Conservation (phyloP, 2,888 invertebrate species). For the Protodeltote pygarga region DNA sequence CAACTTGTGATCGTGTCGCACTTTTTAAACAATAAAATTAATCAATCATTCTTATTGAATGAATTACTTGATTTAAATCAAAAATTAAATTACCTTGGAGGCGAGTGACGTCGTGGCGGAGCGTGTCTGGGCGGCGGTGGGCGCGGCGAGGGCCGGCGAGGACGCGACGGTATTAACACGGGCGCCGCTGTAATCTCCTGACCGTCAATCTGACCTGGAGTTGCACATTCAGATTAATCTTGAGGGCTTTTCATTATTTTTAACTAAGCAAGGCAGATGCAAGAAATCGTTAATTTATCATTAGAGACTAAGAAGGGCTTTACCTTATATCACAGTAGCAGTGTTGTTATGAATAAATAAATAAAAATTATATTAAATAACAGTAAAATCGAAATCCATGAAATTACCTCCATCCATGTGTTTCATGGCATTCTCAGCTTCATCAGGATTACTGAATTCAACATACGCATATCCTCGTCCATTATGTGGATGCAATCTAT, state of each 20-base stretch:
- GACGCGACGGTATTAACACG: slow-evolving; percentile 92
- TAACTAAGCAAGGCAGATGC: too few relatives aligned
- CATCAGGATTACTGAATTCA: slow-evolving; percentile 96
- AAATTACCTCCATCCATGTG: slow-evolving; percentile 99
- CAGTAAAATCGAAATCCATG: too few relatives aligned
- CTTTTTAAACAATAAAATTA: too few relatives aligned
- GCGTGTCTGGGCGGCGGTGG: slow-evolving; percentile 86
- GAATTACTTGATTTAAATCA: too few relatives aligned
- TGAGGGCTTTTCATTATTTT: too few relatives aligned
- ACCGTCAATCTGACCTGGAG: slow-evolving; percentile 95
- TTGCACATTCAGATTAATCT: too few relatives aligned
- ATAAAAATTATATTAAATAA: too few relatives aligned
- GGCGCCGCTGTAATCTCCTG: slow-evolving; percentile 98
- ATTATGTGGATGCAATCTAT: slow-evolving; percentile 94
- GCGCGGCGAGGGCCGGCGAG: slow-evolving; percentile 87
- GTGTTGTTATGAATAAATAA: background rate
- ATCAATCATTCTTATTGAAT: too few relatives aligned
- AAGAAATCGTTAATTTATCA: too few relatives aligned
- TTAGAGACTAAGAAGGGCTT: background rate
- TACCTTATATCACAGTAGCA: background rate
- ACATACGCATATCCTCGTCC: slow-evolving; percentile 98
- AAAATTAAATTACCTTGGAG: slow-evolving; percentile 81
- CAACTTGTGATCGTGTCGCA: too few relatives aligned
- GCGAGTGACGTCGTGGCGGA: slow-evolving; percentile 85
- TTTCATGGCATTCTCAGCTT: slow-evolving; percentile 99